These are phyloP conservation scores for Steinernema scapterisci DNA, from an alignment of 2,888 invertebrate species.

Conservation along the genomic window DNA sequence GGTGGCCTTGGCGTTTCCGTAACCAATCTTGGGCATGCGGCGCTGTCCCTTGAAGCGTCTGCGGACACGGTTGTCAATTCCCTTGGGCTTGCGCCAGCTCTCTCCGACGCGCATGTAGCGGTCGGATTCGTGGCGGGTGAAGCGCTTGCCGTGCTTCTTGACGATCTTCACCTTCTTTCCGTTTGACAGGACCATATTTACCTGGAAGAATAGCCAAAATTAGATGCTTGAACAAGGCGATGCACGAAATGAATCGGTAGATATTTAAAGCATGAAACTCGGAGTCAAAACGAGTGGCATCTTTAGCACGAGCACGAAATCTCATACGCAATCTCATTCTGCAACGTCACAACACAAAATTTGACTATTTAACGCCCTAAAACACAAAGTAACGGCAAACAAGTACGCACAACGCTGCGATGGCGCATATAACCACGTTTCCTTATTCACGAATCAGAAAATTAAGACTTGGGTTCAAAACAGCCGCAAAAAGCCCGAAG, in stretches of 20 bases:
- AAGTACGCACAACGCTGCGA: no score
- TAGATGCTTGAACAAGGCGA: no score
- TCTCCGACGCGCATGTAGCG: constrained; percentile 71
- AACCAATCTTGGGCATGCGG: constrained; percentile 98
- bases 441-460: no score
- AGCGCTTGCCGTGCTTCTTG: constrained; percentile 97
- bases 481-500: not conserved
- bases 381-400: no score
- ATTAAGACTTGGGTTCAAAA: not conserved
- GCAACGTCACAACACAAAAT: no score
- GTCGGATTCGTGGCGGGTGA: constrained; percentile 97
- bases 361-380: no score
- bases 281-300: no score
- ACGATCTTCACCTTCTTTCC: constrained; percentile 83
- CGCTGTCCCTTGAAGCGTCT: constrained; percentile 98
- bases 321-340: no score
- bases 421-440: no score
- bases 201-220: not conserved
- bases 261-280: no score
- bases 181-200: constrained; percentile 64
- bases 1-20: constrained; percentile 91
- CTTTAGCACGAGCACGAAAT: no score
- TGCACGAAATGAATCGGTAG: no score
- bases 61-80: constrained; percentile 99
- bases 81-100: constrained; percentile 98